Evolutionary conservation across 1,140 invertebrate species (phyloP), one percentile per base, ranked within the genome.

Genomic region (Pararge aegeria): DNA sequence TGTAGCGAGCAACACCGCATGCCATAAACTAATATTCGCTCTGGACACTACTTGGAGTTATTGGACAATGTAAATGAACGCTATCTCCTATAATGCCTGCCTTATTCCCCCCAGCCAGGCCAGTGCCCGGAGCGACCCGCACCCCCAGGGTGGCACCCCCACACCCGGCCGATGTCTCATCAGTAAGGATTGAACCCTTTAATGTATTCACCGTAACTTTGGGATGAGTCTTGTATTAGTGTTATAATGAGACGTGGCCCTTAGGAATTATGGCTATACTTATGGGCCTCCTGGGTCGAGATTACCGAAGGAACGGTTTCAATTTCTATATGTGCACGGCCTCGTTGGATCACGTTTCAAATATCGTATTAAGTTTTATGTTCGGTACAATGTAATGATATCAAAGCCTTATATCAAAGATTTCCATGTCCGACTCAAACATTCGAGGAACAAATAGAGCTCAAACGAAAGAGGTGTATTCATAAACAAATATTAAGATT

Each of bases 21-120:
- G 71, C 78, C 81, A 84, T 89, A 89, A 87, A 87, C 81, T 86
- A 87, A 89, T 89, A 89, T 84, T 81, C 83, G 83, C 69, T 78
- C 75, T 44, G 86, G 83, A 87, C 86, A 86, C 86, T 87, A 85
- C 86, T 89, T 86, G 80, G 81, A 89, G 83, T 87, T 89, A 89
- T 89, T 87, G 86, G 83, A 89, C 83, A 89, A 87, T 87, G 86
- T 89, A 89, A 89, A 89, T 87, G 86, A 87, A 89, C 83, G 83
- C 79, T 87, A 85, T 87, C 82, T 87, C 78, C 82, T 85, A 87
- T 89, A 89, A 89, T 87, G 83, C 85, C 75, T 80, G 77, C 80
- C 82, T 85, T 84, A 84, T 81, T 83, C 78, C 77, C 77, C 81
- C 80, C 64, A 61, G 73, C 74, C 73, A 70, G 81, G 81, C 80